Percentiles rank a stretch among this genome's conserved stretches.
phyloP scores from a whole-genome alignment of 2,888 invertebrate species.

The Drosophila leonis region DNA sequence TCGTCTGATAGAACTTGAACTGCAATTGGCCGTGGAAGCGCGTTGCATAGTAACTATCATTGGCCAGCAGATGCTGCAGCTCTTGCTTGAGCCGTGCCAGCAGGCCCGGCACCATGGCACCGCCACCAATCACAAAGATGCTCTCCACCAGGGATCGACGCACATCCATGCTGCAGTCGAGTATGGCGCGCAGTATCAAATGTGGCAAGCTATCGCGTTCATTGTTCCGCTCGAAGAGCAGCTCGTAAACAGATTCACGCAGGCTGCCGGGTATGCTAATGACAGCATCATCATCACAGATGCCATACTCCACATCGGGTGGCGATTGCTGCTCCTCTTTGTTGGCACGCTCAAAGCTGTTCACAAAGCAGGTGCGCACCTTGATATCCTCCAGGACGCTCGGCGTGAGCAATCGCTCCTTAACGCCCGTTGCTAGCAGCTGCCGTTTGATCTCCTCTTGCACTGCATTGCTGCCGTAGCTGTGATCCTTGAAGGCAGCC shows the following conservation, averaged over 20 bases:
- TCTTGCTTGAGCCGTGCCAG: conserved; percentile 92
- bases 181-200: conserved; percentile 93
- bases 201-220: conserved; percentile 93
- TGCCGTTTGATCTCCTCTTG: conserved; percentile 88
- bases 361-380: conserved; percentile 95
- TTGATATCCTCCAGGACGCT: conserved; percentile 91
- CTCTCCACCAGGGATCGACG: conserved; percentile 92
- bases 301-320: conserved; percentile 89
- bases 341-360: conserved; percentile 89
- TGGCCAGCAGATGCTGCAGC: conserved; percentile 88
- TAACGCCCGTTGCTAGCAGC: conserved; percentile 86
- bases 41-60: conserved; percentile 87
- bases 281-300: conserved; percentile 87
- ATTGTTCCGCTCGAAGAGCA: conserved; percentile 93
- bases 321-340: conserved; percentile 85
- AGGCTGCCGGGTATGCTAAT: conserved; percentile 89
- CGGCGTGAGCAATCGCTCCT: conserved; percentile 85
- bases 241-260: conserved; percentile 93
- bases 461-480: conserved; percentile 91
- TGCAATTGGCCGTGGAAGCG: conserved; percentile 86
- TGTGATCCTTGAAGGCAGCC: conserved; percentile 92
- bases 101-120: conserved; percentile 93
- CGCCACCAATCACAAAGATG: conserved; percentile 95
- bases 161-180: conserved; percentile 93
- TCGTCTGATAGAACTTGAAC: conserved; percentile 93